Evolutionary conservation across 2,113 vertebrate genomes (phyloP).

Genomic region (Tupaia chinensis): DNA sequence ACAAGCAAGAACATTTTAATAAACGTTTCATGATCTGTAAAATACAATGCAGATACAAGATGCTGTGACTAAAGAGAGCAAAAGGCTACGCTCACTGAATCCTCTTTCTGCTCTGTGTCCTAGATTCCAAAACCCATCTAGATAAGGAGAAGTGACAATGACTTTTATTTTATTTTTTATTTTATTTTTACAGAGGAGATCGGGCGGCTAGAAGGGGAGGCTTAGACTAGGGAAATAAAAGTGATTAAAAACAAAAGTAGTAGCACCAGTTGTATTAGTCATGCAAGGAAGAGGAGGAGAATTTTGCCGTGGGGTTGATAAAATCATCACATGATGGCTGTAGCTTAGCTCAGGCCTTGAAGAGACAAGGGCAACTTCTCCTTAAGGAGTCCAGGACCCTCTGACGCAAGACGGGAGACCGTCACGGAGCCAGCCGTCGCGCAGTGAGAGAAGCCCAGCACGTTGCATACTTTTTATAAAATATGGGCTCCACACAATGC

Average conservation of each 20-base stretch:
- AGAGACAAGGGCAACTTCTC: not conserved
- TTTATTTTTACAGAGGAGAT: not conserved
- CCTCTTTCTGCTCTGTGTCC: not conserved
- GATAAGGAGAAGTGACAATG: not conserved
- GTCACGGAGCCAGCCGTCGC: not conserved
- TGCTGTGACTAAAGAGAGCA: not conserved
- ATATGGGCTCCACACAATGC: not conserved
- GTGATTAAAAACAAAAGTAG: not conserved
- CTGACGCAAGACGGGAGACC: not conserved
- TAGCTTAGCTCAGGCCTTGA: not conserved
- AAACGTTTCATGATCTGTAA: slow-evolving; percentile 28
- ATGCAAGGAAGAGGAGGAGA: not conserved
- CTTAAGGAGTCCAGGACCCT: not conserved
- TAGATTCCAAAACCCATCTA: not conserved
- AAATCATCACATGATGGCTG: not conserved
- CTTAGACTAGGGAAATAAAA: not conserved
- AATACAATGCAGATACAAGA: not conserved
- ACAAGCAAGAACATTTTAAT: not conserved
- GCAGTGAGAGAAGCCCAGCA: not conserved
- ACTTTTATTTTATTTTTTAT: not conserved
- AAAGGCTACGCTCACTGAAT: not conserved
- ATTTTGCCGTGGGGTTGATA: not conserved
- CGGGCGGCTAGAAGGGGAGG: not conserved
- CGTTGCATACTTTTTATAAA: slow-evolving; percentile 23
- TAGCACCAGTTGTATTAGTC: not conserved